Percentiles rank a stretch among this genome's conserved stretches.
These are phyloP conservation scores for Drosophila colorata DNA, from an alignment of 2,888 invertebrate species.

Conservation along the genomic window DNA sequence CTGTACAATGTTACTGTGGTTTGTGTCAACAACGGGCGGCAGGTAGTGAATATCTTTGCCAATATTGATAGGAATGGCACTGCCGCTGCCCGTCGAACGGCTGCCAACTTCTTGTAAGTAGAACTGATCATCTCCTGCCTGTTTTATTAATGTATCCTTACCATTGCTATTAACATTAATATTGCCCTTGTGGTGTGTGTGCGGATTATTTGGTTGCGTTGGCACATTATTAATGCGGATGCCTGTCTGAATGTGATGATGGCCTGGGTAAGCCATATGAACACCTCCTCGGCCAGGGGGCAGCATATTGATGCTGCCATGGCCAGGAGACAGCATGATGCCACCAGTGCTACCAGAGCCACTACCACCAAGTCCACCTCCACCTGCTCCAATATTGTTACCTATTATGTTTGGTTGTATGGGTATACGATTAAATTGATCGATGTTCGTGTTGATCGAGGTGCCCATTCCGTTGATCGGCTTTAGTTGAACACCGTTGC, in stretches of 20 bases:
- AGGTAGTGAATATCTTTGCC: slow-evolving; percentile 48
- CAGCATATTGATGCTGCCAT: slow-evolving; percentile 79
- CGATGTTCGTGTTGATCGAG: slow-evolving; percentile 84
- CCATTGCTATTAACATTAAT: slow-evolving; percentile 66
- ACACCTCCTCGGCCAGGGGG: slow-evolving; percentile 73
- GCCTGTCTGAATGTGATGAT: slow-evolving; percentile 82
- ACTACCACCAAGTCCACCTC: slow-evolving; percentile 43
- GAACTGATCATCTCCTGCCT: slow-evolving; percentile 39
- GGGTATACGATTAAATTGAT: slow-evolving; percentile 85
- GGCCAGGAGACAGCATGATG: slow-evolving; percentile 72
- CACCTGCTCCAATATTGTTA: slow-evolving; percentile 71
- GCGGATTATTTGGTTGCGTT: slow-evolving; percentile 79
- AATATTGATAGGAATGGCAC: slow-evolving; percentile 32
- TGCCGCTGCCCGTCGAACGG: slow-evolving; percentile 13
- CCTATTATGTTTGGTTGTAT: slow-evolving; percentile 81
- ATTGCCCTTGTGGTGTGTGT: slow-evolving; percentile 81
- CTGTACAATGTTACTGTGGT: slow-evolving; percentile 82
- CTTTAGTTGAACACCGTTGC: slow-evolving; percentile 61
- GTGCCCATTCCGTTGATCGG: slow-evolving; percentile 75
- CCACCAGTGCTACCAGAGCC: slow-evolving; percentile 61
- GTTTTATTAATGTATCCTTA: slow-evolving; percentile 49
- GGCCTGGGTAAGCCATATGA: slow-evolving; percentile 69
- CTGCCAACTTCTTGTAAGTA: slow-evolving; percentile 51
- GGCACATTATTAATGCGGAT: slow-evolving; percentile 85
- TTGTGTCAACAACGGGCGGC: slow-evolving; percentile 78